Conservation (phyloP, 1,140 invertebrate species). For the Euwallacea fornicatus region DNA sequence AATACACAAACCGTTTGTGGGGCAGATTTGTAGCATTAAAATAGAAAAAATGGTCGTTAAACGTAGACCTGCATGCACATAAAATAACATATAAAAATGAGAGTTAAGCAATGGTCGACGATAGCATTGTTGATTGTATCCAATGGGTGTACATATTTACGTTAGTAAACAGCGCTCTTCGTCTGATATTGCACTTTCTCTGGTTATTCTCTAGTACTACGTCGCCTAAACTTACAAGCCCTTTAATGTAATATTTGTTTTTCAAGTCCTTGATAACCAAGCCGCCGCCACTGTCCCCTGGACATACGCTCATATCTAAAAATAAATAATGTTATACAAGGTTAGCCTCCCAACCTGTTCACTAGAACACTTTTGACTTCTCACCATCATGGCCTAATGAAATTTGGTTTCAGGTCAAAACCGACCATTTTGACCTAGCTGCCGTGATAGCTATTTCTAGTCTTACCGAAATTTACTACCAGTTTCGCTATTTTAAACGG, state of each 20-base stretch:
- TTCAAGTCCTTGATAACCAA: conserved; percentile 34
- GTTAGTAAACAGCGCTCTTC: conserved; percentile 41
- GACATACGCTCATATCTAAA: conserved; percentile 42
- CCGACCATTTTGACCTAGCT: too few relatives aligned
- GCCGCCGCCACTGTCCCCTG: conserved; percentile 45
- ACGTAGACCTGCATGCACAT: too few relatives aligned
- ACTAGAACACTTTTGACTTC: not conserved
- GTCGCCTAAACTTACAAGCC: conserved; percentile 40
- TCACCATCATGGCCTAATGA: too few relatives aligned
- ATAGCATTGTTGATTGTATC: conserved; percentile 2
- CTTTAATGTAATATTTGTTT: conserved; percentile 39
- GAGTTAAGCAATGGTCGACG: too few relatives aligned
- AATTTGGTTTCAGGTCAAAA: too few relatives aligned
- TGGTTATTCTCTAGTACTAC: conserved; percentile 6
- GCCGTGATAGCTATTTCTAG: too few relatives aligned
- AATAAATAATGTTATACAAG: not conserved
- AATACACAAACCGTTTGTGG: too few relatives aligned
- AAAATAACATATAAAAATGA: too few relatives aligned
- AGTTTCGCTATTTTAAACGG: too few relatives aligned
- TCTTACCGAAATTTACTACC: too few relatives aligned
- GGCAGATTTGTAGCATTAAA: too few relatives aligned
- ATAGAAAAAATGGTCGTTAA: too few relatives aligned
- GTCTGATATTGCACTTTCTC: conserved; percentile 36
- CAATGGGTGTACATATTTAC: conserved; percentile 31
- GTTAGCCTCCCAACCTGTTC: not conserved